Evolutionary conservation across 1,140 invertebrate species (phyloP).

Genomic region (Drosophila melanogaster): DNA sequence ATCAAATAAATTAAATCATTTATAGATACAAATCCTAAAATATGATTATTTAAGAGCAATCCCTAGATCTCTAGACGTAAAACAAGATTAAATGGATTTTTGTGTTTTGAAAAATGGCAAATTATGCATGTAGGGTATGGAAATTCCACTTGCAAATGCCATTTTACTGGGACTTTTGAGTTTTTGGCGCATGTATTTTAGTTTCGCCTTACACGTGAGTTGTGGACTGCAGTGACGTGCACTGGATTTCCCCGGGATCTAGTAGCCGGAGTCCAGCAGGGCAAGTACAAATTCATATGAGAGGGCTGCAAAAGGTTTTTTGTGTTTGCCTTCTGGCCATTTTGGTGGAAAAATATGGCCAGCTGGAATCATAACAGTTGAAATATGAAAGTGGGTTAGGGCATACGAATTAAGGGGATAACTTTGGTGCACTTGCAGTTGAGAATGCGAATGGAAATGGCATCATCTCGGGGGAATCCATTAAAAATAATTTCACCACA

Average conservation of each 20-base stretch:
- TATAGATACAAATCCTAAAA: too few relatives aligned
- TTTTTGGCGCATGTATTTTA: constrained; percentile 28
- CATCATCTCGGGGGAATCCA: constrained; percentile 11
- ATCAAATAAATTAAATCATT: too few relatives aligned
- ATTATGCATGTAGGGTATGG: background rate
- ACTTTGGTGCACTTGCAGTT: constrained; percentile 11
- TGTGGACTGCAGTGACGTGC: constrained; percentile 76
- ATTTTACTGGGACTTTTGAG: constrained; percentile 9
- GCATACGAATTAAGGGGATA: constrained; percentile 34
- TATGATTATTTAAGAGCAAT: too few relatives aligned
- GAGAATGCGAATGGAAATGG: constrained; percentile 8
- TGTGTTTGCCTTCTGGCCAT: constrained; percentile 51
- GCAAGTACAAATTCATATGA: constrained; percentile 74
- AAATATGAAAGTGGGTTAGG: constrained; percentile 40
- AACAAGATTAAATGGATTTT: too few relatives aligned
- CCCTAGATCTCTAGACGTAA: too few relatives aligned
- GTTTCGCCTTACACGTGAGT: constrained; percentile 54
- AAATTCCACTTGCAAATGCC: too few relatives aligned
- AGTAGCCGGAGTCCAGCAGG: constrained; percentile 46
- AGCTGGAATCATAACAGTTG: constrained; percentile 18
- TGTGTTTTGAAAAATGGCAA: background rate
- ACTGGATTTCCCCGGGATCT: constrained; percentile 39
- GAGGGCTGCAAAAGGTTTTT: constrained; percentile 37
- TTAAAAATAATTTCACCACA: constrained; percentile 60
- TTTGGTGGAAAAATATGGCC: constrained; percentile 60